Conservation (phyloP, 2,113 vertebrate genomes). For the Tor tambroides region DNA sequence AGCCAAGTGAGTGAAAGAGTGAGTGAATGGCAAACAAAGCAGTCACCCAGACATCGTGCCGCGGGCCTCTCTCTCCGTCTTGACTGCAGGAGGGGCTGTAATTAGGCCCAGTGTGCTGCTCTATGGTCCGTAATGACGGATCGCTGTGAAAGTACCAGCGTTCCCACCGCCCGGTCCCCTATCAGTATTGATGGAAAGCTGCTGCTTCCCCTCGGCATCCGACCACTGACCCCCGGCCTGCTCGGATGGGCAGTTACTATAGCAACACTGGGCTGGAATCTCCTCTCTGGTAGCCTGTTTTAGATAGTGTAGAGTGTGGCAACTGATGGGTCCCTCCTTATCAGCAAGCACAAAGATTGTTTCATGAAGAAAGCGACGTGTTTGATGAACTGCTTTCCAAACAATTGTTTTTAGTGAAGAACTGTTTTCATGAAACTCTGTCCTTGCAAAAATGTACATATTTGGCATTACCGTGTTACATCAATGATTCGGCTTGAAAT, state of each 20-base stretch:
- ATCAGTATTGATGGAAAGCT: slow-evolving; percentile 44
- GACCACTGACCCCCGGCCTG: slow-evolving; percentile 35
- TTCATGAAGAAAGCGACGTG: background rate
- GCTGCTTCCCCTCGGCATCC: slow-evolving; percentile 11
- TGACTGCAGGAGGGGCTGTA: slow-evolving; percentile 32
- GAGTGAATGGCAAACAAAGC: background rate
- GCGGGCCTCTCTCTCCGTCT: slow-evolving; percentile 4
- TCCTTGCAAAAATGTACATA: background rate
- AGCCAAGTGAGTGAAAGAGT: slow-evolving; percentile 2
- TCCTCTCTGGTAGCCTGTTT: slow-evolving; percentile 22
- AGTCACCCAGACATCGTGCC: background rate
- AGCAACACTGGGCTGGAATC: slow-evolving; percentile 43
- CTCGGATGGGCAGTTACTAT: slow-evolving; percentile 49
- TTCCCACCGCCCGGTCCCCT: background rate
- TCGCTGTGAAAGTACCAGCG: slow-evolving; percentile 3
- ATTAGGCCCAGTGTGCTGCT: slow-evolving; percentile 38
- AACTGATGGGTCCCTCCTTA: slow-evolving; percentile 4
- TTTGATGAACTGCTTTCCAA: background rate
- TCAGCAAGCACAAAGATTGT: slow-evolving; percentile 16
- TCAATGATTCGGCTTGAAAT: background rate
- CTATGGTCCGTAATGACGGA: slow-evolving; percentile 18
- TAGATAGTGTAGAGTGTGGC: slow-evolving; percentile 26
- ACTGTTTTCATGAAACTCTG: background rate
- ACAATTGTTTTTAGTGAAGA: background rate
- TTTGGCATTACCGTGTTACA: background rate